Percentiles rank a stretch among this genome's conserved stretches.
phyloP scores from a whole-genome alignment of 2,888 invertebrate species.

The Trissolcus japonicus region DNA sequence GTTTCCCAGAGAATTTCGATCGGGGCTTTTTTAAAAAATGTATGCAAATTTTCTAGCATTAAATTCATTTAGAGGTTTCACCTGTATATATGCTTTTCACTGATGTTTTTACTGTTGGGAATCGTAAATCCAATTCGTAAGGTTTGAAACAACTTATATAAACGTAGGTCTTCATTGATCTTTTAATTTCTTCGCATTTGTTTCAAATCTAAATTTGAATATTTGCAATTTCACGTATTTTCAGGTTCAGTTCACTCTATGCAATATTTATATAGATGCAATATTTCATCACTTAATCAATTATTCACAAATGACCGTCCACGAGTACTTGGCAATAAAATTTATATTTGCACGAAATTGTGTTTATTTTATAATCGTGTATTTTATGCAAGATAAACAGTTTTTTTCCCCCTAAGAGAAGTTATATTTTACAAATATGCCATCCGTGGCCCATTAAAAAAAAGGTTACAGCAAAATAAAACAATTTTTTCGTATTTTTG shows the following conservation, averaged over 20 bases:
- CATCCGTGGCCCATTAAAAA: background rate
- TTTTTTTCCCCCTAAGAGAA: background rate
- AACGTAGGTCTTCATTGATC: conserved; percentile 42
- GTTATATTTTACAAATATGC: no score
- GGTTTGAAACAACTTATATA: conserved; percentile 38
- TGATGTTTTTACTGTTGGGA: conserved; percentile 24
- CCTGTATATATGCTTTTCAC: no score
- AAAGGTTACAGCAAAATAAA: conserved; percentile 11
- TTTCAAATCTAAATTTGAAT: conserved; percentile 29
- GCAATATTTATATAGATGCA: no score
- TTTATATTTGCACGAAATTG: background rate
- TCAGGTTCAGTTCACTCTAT: no score
- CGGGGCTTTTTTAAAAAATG: no score
- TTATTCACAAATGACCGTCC: no score
- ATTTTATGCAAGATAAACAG: background rate
- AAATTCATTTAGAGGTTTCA: no score
- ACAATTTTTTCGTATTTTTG: background rate
- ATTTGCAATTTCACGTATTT: background rate
- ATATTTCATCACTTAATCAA: no score
- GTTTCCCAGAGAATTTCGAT: no score
- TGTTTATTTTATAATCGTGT: no score
- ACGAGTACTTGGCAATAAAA: background rate
- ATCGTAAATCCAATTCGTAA: conserved; percentile 43
- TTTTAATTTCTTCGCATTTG: conserved; percentile 41
- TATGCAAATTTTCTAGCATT: no score